Base-by-base conservation (phyloP, 2,797 vertebrate species). In the Melanotaenia nigrans region DNA sequence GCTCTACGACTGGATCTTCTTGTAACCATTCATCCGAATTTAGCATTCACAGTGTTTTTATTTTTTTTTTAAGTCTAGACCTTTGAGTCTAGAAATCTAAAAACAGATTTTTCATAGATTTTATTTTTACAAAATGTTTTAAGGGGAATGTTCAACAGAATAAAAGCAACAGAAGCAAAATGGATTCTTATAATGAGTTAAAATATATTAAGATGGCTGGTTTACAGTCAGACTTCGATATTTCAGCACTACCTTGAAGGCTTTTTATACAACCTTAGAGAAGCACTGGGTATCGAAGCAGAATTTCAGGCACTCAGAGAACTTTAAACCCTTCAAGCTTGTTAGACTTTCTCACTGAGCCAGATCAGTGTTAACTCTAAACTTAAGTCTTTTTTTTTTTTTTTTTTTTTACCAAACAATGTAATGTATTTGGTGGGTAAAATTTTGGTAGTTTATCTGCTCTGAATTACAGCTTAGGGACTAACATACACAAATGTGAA, bases 381-480 rank as follows among this genome's bases (percentile, higher is more conserved):
- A 65, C 25, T 40, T 55, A 24, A 66, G 14, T 16, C 14, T 25
- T 25, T 28, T 28, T 28, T 28, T 30, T 36, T 36, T 36, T 30
- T 30, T 40, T 6, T 4, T 42, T 32, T 55, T 55, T 65, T 28
- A 22, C 35, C 51, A 65, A 55, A 40, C 51, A 65, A 30, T 55
- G 64, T 56, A 35, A 56, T 42, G 20, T 65, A 65, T 40, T n/a
- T 65, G 35, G 53, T 38, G 40, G 28, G 20, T 28, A 8, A 14
- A 22, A 66, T 28, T 32, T 42, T 24, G 12, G 65, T 22, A 42
- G 47, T 58, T 58, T 45, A 22, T 13, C 18, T 22, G 54, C 20
- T 57, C 25, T 45, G 25, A 57, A 45, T 8, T 51, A 22, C 49
- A 51, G 22, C 22, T 53, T 16, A 65, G n/a, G 30, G 45, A 64